These are phyloP conservation scores for Panagrolaimus sp. DNA, from an alignment of 1,140 invertebrate genomes.

Conservation along the genomic window DNA sequence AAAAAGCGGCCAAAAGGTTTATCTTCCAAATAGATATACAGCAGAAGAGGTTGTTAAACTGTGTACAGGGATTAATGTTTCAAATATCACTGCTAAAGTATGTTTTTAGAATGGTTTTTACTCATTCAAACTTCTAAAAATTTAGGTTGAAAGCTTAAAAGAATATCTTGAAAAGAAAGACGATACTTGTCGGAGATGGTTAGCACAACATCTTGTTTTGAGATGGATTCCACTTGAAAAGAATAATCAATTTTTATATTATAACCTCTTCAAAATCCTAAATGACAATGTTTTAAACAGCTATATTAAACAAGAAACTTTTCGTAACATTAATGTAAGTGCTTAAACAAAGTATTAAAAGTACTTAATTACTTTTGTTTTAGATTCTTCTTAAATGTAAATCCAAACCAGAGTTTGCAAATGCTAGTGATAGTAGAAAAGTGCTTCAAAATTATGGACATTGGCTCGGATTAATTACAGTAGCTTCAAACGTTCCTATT, in stretches of 20 bases:
- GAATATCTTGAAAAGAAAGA: constrained; percentile 75
- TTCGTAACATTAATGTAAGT: constrained; percentile 77
- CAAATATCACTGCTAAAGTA: no score
- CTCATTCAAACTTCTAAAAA: no score
- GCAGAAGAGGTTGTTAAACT: no score
- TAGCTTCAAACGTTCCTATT: constrained; percentile 89
- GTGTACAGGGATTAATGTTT: no score
- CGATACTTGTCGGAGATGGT: constrained; percentile 69
- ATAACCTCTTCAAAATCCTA: constrained; percentile 85
- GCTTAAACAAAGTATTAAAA: not conserved
- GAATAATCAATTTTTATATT: constrained; percentile 93
- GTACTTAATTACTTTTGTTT: constrained; percentile 45
- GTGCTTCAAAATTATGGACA: constrained; percentile 95
- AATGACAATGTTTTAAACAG: constrained; percentile 75
- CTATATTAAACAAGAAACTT: constrained; percentile 86
- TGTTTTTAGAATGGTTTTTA: no score
- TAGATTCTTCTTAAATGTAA: constrained; percentile 82
- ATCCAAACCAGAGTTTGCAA: constrained; percentile 83
- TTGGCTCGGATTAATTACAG: constrained; percentile 94
- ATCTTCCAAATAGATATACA: no score
- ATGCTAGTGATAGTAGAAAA: constrained; percentile 81
- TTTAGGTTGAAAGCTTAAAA: constrained; percentile 57
- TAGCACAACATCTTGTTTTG: constrained; percentile 95
- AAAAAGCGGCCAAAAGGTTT: no score
- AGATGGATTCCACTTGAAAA: constrained; percentile 95